Evolutionary conservation across 2,113 vertebrate species (phyloP).

Genomic region (Trochalopteron elliotii): DNA sequence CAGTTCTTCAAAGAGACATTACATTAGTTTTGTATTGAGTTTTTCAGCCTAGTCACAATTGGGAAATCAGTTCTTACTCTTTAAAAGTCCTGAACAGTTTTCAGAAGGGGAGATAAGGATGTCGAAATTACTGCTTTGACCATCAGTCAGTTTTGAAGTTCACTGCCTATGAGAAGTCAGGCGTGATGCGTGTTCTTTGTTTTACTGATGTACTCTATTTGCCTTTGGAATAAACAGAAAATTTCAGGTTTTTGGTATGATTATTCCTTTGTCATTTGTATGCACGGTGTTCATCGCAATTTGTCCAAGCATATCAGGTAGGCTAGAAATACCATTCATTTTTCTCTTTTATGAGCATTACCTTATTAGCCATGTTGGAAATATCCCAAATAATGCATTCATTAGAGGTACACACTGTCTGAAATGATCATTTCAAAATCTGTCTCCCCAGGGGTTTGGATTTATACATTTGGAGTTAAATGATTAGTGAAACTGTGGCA

Average conservation of each 20-base stretch:
- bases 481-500: conserved; percentile 35
- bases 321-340: conserved; percentile 20
- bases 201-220: neutral
- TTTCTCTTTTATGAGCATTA: conserved; percentile 48
- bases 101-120: neutral
- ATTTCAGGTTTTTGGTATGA: neutral
- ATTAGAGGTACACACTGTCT: conserved; percentile 38
- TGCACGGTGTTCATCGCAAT: neutral
- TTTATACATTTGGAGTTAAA: conserved; percentile 52
- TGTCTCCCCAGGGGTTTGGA: neutral
- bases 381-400: conserved; percentile 57
- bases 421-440: conserved; percentile 48
- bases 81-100: neutral
- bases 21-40: neutral
- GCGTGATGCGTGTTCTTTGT: neutral
- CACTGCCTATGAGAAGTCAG: neutral
- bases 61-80: neutral
- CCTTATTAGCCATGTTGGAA: conserved; percentile 58
- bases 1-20: neutral
- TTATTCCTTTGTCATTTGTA: conserved; percentile 1
- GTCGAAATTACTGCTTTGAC: neutral
- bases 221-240: conserved; percentile 4
- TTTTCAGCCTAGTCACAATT: neutral
- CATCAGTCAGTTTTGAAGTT: neutral
- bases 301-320: conserved; percentile 20